These are phyloP conservation scores for Noctua janthina DNA, from an alignment of 2,888 invertebrate species.

Conservation along the genomic window DNA sequence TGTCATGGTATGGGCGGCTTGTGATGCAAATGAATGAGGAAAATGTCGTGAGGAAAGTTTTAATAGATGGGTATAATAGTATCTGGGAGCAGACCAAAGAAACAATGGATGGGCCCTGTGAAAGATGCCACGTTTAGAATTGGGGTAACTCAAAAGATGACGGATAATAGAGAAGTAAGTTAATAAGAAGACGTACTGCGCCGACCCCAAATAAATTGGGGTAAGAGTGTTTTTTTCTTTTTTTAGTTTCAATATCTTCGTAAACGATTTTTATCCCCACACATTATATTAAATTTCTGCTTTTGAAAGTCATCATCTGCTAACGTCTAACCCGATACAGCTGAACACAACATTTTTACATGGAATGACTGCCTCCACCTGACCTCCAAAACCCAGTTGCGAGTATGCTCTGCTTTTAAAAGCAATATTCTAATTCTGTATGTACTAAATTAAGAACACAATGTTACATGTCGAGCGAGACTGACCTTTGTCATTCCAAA, in stretches of 20 bases:
- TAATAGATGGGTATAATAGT: background rate
- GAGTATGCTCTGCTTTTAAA: background rate
- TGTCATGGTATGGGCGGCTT: background rate
- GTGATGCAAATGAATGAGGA: background rate
- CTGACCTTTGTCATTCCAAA: constrained; percentile 18
- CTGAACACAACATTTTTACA: background rate
- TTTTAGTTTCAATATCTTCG: background rate
- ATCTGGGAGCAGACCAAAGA: background rate
- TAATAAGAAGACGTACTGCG: background rate
- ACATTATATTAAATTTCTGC: background rate
- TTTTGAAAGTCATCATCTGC: background rate
- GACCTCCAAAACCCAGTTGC: background rate
- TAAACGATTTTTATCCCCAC: background rate
- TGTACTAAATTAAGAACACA: constrained; percentile 2
- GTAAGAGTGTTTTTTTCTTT: background rate
- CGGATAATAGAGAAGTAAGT: background rate
- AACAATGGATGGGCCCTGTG: background rate
- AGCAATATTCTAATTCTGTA: background rate
- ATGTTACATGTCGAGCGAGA: constrained; percentile 3
- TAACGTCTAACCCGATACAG: background rate
- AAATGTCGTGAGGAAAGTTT: background rate
- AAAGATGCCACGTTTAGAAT: background rate
- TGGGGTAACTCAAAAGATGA: too few species aligned
- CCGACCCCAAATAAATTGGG: background rate
- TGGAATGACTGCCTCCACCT: background rate